Evolutionary conservation across 1,140 invertebrate genomes (phyloP).

Genomic region (Ctenoplectra terminalis): DNA sequence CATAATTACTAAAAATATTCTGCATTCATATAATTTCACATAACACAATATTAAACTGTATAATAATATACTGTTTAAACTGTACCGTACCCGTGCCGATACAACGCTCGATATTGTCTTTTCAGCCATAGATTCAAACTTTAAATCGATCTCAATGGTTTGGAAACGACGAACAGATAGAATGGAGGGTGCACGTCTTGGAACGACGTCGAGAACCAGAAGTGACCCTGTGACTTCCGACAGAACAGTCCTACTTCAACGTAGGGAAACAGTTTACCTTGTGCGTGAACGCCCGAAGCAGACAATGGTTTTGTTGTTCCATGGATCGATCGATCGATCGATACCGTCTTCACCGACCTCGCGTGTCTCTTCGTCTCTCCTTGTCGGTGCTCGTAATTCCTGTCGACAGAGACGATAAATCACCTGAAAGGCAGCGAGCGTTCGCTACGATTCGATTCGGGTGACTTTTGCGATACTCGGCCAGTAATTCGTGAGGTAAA

Average conservation of each 20-base stretch:
- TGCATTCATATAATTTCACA: too few species aligned
- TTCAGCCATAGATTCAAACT: slow-evolving; percentile 42
- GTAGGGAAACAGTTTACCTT: slow-evolving; percentile 68
- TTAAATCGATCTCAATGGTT: slow-evolving; percentile 61
- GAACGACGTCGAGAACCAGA: slow-evolving; percentile 33
- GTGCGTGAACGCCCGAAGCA: slow-evolving; percentile 66
- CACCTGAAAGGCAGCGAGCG: slow-evolving; percentile 26
- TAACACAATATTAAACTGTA: too few species aligned
- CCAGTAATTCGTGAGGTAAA: slow-evolving; percentile 14
- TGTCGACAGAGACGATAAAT: slow-evolving; percentile 43
- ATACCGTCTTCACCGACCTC: slow-evolving; percentile 50
- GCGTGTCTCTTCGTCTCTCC: slow-evolving; percentile 52
- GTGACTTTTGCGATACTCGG: background rate
- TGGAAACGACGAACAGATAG: slow-evolving; percentile 64
- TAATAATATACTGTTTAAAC: too few species aligned
- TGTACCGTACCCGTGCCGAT: too few species aligned
- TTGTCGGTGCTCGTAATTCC: slow-evolving; percentile 49
- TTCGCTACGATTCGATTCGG: slow-evolving; percentile 23
- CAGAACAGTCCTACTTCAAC: slow-evolving; percentile 61
- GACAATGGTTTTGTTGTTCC: slow-evolving; percentile 73
- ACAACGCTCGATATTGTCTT: background rate
- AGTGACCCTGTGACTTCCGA: slow-evolving; percentile 62
- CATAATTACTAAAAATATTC: too few species aligned
- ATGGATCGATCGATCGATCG: slow-evolving; percentile 66
- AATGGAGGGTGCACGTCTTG: slow-evolving; percentile 47